phyloP scores from a whole-genome alignment of 2,888 invertebrate species.

The Dynastes tityus region DNA sequence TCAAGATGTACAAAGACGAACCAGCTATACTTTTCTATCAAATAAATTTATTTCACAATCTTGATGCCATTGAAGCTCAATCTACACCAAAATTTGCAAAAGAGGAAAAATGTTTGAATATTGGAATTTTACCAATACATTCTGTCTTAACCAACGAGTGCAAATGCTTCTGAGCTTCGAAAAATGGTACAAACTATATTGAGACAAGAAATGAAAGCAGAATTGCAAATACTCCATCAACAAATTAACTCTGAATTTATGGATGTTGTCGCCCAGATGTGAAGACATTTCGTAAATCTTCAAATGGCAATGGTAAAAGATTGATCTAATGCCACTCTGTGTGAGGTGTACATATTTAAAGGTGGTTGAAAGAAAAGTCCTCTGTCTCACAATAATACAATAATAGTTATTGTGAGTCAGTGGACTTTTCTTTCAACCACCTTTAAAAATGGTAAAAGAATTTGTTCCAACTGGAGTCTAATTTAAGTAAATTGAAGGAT shows the following conservation, averaged over 20 bases:
- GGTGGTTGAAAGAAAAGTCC: no score
- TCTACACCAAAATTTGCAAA: constrained; percentile 50
- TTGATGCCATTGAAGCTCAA: constrained; percentile 12
- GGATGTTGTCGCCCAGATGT: constrained; percentile 59
- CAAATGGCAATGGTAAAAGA: constrained; percentile 58
- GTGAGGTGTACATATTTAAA: no score
- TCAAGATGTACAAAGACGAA: constrained; percentile 20
- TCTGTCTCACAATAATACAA: no score
- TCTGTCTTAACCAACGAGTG: not conserved
- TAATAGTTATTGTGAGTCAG: no score
- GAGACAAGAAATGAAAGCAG: constrained; percentile 11
- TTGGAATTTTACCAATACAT: constrained; percentile 35
- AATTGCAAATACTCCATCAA: constrained; percentile 56
- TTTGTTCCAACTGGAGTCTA: constrained; percentile 64
- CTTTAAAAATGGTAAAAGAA: constrained; percentile 61
- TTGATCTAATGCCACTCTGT: no score
- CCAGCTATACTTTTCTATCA: constrained; percentile 3
- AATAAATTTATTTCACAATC: not conserved
- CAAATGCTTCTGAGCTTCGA: not conserved
- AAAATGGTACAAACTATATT: constrained; percentile 1
- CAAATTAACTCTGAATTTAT: constrained; percentile 60
- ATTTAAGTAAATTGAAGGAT: constrained; percentile 58
- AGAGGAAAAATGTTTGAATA: not conserved
- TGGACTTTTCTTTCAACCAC: no score
- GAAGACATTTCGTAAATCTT: constrained; percentile 62